Conservation (phyloP, 2,888 invertebrate genomes). For the Myathropa florea region DNA sequence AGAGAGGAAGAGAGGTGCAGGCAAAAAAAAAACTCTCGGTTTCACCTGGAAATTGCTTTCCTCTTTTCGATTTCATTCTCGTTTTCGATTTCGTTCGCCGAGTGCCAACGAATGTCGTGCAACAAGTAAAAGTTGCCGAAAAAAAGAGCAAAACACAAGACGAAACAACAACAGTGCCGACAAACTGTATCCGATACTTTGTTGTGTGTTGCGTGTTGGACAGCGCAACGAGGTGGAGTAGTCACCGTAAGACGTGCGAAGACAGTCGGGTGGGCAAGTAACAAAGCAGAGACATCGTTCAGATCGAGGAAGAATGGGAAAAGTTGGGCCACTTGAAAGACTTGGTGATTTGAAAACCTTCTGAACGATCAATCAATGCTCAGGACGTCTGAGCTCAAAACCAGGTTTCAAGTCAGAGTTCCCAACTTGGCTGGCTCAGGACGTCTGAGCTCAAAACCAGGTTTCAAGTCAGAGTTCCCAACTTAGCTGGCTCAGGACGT, state of each 20-base stretch:
- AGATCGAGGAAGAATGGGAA: too few species aligned
- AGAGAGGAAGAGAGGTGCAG: neutral
- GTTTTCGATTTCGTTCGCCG: neutral
- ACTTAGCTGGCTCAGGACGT: too few species aligned
- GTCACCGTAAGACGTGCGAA: neutral
- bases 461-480: too few species aligned
- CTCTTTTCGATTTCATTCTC: conserved; percentile 64
- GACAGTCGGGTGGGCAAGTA: conserved; percentile 23
- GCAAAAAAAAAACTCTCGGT: conserved; percentile 59
- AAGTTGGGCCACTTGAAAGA: too few species aligned
- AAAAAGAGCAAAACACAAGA: neutral
- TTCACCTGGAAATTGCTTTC: conserved; percentile 65
- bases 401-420: too few species aligned
- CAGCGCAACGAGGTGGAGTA: neutral
- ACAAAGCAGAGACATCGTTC: too few species aligned
- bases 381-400: too few species aligned
- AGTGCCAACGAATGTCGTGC: conserved; percentile 40
- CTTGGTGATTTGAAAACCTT: too few species aligned
- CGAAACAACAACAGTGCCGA: neutral
- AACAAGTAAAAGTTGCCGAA: conserved; percentile 68
- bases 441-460: too few species aligned
- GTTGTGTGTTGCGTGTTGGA: neutral
- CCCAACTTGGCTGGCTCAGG: too few species aligned
- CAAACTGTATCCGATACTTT: neutral
- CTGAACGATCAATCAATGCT: too few species aligned